Conservation (phyloP, 2,113 vertebrate genomes). For the Chelonoidis abingdonii region DNA sequence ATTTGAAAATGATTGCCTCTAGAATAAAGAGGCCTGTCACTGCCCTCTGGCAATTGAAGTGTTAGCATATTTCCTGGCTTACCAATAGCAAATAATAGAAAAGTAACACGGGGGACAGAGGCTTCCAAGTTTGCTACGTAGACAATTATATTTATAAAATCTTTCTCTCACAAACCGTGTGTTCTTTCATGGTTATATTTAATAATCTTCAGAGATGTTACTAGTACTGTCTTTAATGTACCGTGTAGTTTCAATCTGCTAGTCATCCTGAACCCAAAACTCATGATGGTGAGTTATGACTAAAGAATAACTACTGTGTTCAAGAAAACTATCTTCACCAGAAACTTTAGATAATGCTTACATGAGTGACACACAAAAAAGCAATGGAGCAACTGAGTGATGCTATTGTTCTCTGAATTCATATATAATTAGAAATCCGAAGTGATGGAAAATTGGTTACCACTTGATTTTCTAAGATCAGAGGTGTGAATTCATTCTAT, state of each 20-base stretch:
- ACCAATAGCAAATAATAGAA: not conserved
- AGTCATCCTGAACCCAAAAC: not conserved
- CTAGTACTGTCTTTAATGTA: not conserved
- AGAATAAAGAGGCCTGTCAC: not conserved
- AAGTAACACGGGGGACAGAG: not conserved
- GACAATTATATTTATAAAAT: not conserved
- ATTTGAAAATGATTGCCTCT: not conserved
- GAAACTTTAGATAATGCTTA: not conserved
- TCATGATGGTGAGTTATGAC: not conserved
- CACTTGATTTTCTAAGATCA: not conserved
- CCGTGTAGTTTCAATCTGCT: not conserved
- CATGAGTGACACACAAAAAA: not conserved
- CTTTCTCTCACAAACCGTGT: not conserved
- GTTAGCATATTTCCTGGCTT: not conserved
- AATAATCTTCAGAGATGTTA: not conserved
- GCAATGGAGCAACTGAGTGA: not conserved
- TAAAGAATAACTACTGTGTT: not conserved
- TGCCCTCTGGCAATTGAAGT: not conserved
- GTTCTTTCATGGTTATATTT: not conserved
- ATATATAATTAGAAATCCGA: not conserved
- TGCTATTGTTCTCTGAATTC: not conserved
- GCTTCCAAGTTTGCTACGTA: not conserved
- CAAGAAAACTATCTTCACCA: not conserved
- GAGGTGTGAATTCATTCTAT: not conserved
- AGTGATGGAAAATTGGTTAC: not conserved